Evolutionary conservation across 1,140 invertebrate genomes (phyloP).

Genomic region (Melitaea cinxia): DNA sequence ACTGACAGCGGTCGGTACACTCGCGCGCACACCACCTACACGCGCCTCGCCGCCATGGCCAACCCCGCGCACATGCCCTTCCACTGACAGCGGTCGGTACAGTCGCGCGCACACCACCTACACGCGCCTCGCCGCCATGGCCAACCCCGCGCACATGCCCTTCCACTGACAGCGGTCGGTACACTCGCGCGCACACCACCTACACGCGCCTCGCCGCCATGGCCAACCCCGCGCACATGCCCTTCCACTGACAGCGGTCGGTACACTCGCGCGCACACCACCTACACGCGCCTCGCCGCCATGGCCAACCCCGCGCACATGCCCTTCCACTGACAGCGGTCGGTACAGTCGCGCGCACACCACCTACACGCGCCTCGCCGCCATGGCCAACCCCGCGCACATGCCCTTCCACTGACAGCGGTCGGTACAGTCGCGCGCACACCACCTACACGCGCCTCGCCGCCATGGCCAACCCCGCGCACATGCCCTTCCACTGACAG

Average conservation of each 20-base stretch:
- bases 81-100: too few species aligned
- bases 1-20: too few species aligned
- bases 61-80: slow-evolving; percentile 90
- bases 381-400: slow-evolving; percentile 90
- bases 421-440: too few species aligned
- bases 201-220: slow-evolving; percentile 92
- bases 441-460: too few species aligned
- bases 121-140: slow-evolving; percentile 90
- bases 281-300: slow-evolving; percentile 90
- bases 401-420: slow-evolving; percentile 85
- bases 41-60: slow-evolving; percentile 90
- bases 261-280: slow-evolving; percentile 83
- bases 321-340: too few species aligned
- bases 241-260: too few species aligned
- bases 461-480: too few species aligned
- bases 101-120: slow-evolving; percentile 85
- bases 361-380: slow-evolving; percentile 90
- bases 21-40: slow-evolving; percentile 86
- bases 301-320: slow-evolving; percentile 91
- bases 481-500: too few species aligned
- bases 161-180: too few species aligned
- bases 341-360: slow-evolving; percentile 80
- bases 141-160: slow-evolving; percentile 89
- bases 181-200: slow-evolving; percentile 83
- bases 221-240: slow-evolving; percentile 89